Evolutionary conservation across 2,113 vertebrate genomes (phyloP).

Genomic region (Amphilophus citrinellus): DNA sequence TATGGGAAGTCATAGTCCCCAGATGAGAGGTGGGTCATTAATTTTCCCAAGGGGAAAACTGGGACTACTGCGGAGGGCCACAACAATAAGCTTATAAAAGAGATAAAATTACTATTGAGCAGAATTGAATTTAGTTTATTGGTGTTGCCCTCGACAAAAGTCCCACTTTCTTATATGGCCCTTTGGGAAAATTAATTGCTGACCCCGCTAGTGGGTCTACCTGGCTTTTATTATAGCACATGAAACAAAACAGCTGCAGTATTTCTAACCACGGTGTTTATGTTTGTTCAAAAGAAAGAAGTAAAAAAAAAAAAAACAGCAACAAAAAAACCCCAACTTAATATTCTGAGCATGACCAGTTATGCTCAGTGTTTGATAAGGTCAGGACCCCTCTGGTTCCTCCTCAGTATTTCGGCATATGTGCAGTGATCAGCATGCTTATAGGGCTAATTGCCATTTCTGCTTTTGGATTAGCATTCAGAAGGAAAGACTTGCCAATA

Average conservation of each 20-base stretch:
- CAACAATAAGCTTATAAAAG: too few relatives aligned
- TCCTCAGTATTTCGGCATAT: slow-evolving; percentile 53
- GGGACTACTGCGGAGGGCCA: too few relatives aligned
- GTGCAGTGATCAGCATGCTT: slow-evolving; percentile 69
- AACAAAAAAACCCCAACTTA: neutral
- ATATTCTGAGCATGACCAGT: slow-evolving; percentile 61
- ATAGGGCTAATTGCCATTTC: slow-evolving; percentile 67
- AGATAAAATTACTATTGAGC: too few relatives aligned
- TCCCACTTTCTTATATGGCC: neutral
- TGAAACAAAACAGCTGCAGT: neutral
- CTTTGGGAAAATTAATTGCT: neutral
- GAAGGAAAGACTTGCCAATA: slow-evolving; percentile 8
- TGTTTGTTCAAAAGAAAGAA: neutral
- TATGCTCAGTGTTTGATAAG: slow-evolving; percentile 66
- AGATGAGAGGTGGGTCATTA: neutral
- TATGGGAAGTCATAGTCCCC: neutral
- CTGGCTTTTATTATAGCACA: neutral
- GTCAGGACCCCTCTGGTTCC: slow-evolving; percentile 66
- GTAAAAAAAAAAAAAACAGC: neutral
- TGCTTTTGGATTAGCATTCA: slow-evolving; percentile 63
- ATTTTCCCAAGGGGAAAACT: too few relatives aligned
- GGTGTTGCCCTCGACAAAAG: neutral
- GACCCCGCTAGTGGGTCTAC: neutral
- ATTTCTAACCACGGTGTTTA: neutral
- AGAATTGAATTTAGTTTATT: too few relatives aligned